Conservation (phyloP, 2,113 vertebrate genomes). For the Microtus pennsylvanicus region DNA sequence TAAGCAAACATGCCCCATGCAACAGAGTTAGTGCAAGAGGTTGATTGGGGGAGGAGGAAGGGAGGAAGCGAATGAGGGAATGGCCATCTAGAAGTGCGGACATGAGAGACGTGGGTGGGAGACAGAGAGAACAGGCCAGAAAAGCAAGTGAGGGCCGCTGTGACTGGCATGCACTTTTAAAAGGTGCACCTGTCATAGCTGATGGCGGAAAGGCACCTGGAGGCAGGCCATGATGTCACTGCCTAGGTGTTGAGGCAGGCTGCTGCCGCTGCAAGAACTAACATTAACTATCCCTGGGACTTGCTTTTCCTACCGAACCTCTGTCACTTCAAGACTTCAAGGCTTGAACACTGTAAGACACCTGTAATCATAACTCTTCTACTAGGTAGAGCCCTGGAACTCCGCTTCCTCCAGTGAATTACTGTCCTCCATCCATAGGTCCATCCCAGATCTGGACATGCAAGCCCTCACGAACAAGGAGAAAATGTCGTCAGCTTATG, state of each 20-base stretch:
- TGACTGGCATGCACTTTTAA: neutral
- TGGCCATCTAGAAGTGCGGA: neutral
- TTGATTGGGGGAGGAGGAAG: neutral
- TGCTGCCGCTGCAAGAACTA: neutral
- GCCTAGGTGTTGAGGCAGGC: neutral
- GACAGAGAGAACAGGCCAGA: neutral
- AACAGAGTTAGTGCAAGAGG: neutral
- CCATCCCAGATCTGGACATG: neutral
- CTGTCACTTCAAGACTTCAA: neutral
- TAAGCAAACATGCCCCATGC: neutral
- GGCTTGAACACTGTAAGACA: neutral
- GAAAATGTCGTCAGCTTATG: neutral
- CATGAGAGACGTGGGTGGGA: neutral
- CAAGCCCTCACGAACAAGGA: neutral
- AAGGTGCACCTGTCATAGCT: neutral
- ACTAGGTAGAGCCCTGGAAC: neutral
- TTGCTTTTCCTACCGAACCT: neutral
- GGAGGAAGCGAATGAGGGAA: neutral
- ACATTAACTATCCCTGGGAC: neutral
- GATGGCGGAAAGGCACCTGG: neutral
- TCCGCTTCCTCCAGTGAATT: neutral
- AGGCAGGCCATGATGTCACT: neutral
- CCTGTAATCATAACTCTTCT: neutral
- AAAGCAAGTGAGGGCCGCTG: neutral
- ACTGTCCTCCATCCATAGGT: no score